A percentile compares a stretch with the other conserved stretches of the same genome.
These are phyloP conservation scores for Xestia rhomboidea DNA, from an alignment of 2,888 invertebrate genomes.

Conservation along the genomic window DNA sequence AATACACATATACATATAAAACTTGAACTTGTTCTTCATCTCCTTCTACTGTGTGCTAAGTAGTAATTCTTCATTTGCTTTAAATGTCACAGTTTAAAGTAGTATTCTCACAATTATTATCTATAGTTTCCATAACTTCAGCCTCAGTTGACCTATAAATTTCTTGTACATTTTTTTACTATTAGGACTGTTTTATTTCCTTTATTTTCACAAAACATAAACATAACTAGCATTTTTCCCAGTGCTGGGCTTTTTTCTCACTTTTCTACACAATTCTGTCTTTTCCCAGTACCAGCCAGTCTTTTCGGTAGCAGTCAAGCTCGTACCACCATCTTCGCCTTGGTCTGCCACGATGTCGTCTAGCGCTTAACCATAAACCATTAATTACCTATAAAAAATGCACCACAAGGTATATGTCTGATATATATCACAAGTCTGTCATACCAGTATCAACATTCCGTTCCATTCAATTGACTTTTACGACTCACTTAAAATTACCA, in stretches of 20 bases:
- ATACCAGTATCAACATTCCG: conserved; percentile 34
- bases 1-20: too few species aligned
- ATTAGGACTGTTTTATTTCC: background rate
- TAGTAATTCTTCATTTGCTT: background rate
- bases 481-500: conserved; percentile 34
- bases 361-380: background rate
- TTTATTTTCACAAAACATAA: background rate
- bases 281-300: background rate
- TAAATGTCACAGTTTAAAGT: too few species aligned
- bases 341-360: background rate
- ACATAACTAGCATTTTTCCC: background rate
- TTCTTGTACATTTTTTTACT: background rate
- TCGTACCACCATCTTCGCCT: background rate
- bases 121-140: background rate
- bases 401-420: background rate
- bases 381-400: background rate
- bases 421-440: conserved; percentile 38
- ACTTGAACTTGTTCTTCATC: background rate
- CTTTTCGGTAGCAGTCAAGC: background rate
- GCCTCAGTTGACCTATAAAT: background rate
- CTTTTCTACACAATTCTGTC: background rate
- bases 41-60: too few species aligned
- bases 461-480: conserved; percentile 48
- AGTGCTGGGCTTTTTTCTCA: too few species aligned
- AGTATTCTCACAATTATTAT: background rate